Percentiles rank a stretch among this genome's conserved stretches.
These are phyloP conservation scores for Pachyrhynchus sulphureomaculatus DNA, from an alignment of 1,140 invertebrate species.

Conservation along the genomic window DNA sequence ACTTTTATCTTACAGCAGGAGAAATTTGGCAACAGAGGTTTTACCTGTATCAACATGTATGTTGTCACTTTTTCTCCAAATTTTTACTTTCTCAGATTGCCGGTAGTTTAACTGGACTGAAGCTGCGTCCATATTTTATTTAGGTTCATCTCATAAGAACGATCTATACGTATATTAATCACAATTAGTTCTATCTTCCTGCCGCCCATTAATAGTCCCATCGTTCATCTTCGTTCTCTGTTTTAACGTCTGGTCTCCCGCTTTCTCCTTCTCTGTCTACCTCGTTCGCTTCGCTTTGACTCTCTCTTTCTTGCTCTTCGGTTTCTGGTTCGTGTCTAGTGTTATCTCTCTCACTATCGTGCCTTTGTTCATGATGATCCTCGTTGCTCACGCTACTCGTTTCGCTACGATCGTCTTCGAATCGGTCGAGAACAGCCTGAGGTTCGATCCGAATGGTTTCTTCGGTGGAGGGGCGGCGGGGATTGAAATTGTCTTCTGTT, in stretches of 20 bases:
- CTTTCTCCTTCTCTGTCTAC: conserved; percentile 24
- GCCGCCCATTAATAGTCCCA: conserved; percentile 48
- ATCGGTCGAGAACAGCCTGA: conserved; percentile 63
- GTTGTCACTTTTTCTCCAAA: no score
- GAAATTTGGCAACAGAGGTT: no score
- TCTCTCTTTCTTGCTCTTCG: conserved; percentile 21
- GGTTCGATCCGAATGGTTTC: conserved; percentile 73
- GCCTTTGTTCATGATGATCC: conserved; percentile 50
- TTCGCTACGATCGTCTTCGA: conserved; percentile 61
- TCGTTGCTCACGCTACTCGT: conserved; percentile 56
- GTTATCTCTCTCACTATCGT: conserved; percentile 40
- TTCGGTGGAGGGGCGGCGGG: conserved; percentile 59
- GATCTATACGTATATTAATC: conserved; percentile 19
- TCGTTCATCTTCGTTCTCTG: conserved; percentile 50
- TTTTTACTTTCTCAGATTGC: no score
- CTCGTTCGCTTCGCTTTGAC: conserved; percentile 5
- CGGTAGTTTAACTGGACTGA: no score
- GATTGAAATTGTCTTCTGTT: conserved; percentile 65
- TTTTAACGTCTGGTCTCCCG: conserved; percentile 36
- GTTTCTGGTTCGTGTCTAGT: conserved; percentile 32
- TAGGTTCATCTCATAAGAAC: no score
- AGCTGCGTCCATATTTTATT: no score
- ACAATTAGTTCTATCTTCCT: conserved; percentile 3
- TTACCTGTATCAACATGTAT: not conserved
- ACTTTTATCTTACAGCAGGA: not conserved